A percentile compares a stretch with the other conserved stretches of the same genome.
These are phyloP conservation scores for Halcyon chelicuti DNA, from an alignment of 2,797 vertebrate species.

Conservation along the genomic window DNA sequence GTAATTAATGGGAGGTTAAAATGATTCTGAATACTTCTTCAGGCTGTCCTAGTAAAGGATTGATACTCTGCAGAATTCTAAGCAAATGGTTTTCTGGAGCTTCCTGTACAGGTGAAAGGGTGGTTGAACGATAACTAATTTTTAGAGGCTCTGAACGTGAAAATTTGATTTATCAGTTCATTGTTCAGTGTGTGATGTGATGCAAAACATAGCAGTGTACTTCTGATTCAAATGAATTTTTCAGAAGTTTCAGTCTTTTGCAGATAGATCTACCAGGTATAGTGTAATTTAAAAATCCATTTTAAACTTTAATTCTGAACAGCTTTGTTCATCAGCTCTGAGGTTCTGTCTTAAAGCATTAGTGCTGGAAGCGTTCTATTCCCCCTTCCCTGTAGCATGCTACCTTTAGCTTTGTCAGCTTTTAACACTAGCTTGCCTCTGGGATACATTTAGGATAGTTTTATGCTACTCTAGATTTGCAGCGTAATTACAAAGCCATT, in stretches of 20 bases:
- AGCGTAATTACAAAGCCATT: neutral
- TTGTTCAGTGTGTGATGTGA: neutral
- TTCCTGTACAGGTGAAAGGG: neutral
- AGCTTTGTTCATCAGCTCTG: neutral
- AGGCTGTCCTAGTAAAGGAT: neutral
- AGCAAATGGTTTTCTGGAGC: neutral
- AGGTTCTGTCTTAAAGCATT: neutral
- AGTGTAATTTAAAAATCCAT: neutral
- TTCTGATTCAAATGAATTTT: neutral
- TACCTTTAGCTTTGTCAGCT: neutral
- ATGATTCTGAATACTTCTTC: neutral
- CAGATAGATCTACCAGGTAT: neutral
- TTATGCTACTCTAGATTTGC: neutral
- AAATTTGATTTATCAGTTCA: neutral
- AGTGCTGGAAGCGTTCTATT: neutral
- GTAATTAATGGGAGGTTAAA: slow-evolving; percentile 67
- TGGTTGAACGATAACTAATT: neutral
- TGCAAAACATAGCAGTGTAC: neutral
- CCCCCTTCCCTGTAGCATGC: neutral
- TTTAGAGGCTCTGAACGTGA: neutral
- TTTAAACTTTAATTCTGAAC: neutral
- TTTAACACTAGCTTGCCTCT: neutral
- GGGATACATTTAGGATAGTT: neutral
- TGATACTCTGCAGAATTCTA: neutral
- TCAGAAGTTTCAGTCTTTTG: neutral